Evolutionary conservation across 2,888 invertebrate species (phyloP), one percentile per base, ranked within the genome.

Genomic region (Portevinia maculata): DNA sequence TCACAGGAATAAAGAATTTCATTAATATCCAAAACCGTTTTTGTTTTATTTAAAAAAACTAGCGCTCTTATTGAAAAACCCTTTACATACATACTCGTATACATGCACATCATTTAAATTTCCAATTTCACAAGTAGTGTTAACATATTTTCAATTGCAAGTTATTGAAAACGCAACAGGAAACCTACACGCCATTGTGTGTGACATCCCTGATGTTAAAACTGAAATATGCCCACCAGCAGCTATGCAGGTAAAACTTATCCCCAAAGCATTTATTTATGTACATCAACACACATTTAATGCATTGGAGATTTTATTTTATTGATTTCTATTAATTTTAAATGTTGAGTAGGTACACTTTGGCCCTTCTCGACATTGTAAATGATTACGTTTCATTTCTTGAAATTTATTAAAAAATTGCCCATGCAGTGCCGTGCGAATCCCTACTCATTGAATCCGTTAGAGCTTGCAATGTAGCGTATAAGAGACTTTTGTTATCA

Each of bases 181-280:
- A 71, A 71, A 15, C 21, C 34, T 9, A 41, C 11, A 11, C n/a
- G 52, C 44, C 64, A 57, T 57, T n/a, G n/a, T 74, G 64, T 13
- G 21, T 65, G 44, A 50, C 57, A 44, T 34, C 11, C 30, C 30
- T 53, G 59, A 46, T 57, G 57, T 28, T 21, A 24, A 19, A 57
- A 69, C 34, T 28, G 17, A 46, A 55, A 55, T 67, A 55, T 37
- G 39, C 41, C 59, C 39, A 9, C 19, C 39, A 19, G 37, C 15
- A 34, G 11, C 15, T n/a, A 39, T 53, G n/a, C n/a, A n/a, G 41
- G 21, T 64, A 46, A 37, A 64, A 39, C 24, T 53, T 73, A 17
- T 57, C 65, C 39, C 73, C 64, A 64, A 55, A 57, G 48, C 76
- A 76, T 62, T 76, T 76, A 62, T 30, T n/a, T 57, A n/a, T 70